Evolutionary conservation across 1,140 invertebrate genomes (phyloP), one percentile per base, ranked within the genome.

Genomic region (Drepana arcuata): DNA sequence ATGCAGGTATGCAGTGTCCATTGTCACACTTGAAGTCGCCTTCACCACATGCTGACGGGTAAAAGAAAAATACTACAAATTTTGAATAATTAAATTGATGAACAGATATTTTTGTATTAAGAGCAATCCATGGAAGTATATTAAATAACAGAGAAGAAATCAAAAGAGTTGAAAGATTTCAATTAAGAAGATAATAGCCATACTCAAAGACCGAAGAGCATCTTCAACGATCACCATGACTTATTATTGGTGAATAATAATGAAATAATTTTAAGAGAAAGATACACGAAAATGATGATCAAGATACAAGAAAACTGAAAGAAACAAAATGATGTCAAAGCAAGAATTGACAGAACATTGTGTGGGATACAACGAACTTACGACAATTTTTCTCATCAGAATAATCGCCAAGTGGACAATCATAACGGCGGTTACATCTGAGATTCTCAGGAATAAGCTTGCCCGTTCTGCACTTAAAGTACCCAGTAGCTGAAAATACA

Each of bases 301-400:
- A 21, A 7, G 35, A 14, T 16, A 25, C 36, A 16, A 31, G 10
- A 34, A 32, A 26, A 12, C 10, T 11, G 24, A 24, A 42, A 27
- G 45, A 50, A 39, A 47, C 41, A 41, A 54, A 44, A 36, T 45
- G 34, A 45, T 29, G 45, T 25, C 25, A 25, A 54, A 34, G 34
- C 28, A 53, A 28, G 30, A 41, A 32, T 16, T 28, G 34, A 16
- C 29, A 36, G 33, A 52, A 30, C 14, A 48, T 45, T 40, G 18
- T 44, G 33, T n/a, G n/a, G n/a, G 27, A 34, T 48, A 21, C 34
- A 31, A 36, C 40, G 26, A 66, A 89, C 88, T 89, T 91, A 91
- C 90, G 88, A 85, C 91, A 92, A 72, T 88, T 86, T 64, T 77
- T 84, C 84, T 92, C 91, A 65, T 92, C 91, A 50, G 88, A 88